A percentile compares a stretch with the other conserved stretches of the same genome.
phyloP scores from a whole-genome alignment of 53 echinoderm and acorn worm species.

The Crossaster papposus region DNA sequence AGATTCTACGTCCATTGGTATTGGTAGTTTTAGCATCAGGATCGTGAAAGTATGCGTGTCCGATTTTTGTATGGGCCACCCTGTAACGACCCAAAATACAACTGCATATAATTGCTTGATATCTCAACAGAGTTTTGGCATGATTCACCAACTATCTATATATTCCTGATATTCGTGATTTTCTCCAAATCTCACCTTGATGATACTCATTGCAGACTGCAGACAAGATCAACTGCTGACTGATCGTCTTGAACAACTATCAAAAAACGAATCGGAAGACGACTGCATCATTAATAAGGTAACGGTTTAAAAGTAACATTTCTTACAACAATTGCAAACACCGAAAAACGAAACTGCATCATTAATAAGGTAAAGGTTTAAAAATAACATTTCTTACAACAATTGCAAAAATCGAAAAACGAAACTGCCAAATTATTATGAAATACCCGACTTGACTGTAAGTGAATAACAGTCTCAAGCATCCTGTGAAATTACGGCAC shows the following conservation, averaged over 20 bases:
- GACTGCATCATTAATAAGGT: background rate
- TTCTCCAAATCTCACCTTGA: constrained; percentile 66
- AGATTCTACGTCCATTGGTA: too few relatives aligned
- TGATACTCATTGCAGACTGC: constrained; percentile 89
- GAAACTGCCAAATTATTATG: background rate
- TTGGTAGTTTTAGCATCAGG: too few relatives aligned
- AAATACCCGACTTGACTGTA: too few relatives aligned
- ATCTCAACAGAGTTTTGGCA: background rate
- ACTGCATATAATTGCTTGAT: too few relatives aligned
- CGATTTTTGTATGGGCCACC: too few relatives aligned
- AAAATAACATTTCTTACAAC: too few relatives aligned
- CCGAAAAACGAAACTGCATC: background rate
- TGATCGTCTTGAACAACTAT: constrained; percentile 87
- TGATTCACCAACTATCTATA: background rate
- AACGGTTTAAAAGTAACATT: background rate
- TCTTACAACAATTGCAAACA: too few relatives aligned
- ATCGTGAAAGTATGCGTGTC: too few relatives aligned
- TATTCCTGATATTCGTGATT: background rate
- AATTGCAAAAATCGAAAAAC: constrained; percentile 57
- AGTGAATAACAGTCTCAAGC: too few relatives aligned
- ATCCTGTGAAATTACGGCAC: too few relatives aligned
- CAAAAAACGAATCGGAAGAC: background rate
- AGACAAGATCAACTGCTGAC: constrained; percentile 82
- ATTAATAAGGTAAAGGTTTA: background rate
- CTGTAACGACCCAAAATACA: too few relatives aligned